Base-by-base conservation (phyloP, 2,797 vertebrate genomes). In the Bufotes viridis region DNA sequence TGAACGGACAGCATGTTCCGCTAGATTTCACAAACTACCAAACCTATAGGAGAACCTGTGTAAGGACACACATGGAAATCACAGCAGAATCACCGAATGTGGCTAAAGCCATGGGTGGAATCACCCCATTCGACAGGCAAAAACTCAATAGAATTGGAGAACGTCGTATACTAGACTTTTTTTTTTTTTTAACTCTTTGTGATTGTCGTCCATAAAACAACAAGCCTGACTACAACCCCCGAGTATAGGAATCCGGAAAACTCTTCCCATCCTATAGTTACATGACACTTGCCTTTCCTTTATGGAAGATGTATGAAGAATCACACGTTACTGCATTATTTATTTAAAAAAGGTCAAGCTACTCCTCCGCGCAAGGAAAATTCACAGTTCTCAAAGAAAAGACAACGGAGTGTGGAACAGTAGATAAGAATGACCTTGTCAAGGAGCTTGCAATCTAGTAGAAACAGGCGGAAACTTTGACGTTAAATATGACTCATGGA, bases 401-500 rank as follows among this genome's bases (percentile, higher is more conserved):
- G 29, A 49, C 29, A 81, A 63, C 58, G 3, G 13, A 49, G 34
- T n/a, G 18, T 65, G 29, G 57, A 61, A 20, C 81, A n/a, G 13
- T 29, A 84, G 81, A 70, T 72, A 70, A 70, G 81, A 53, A 72
- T 72, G 82, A 70, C 82, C 82, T 84, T 70, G 67, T 55, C 6
- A 58, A 84, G 82, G 51, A 84, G 51, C 65, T 84, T 58, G 53
- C 82, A 58, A 84, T 70, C 67, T 70, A 58, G 29, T 20, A 26
- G 82, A 84, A 58, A 57, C n/a, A 70, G 67, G 65, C 53, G 24
- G 65, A 15, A 14, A 81, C 57, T 81, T 61, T 7, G 34, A 61
- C 63, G 22, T 81, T 84, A 74, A 49, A 81, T 14, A 49, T 81
- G 58, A 81, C 58, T 81, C 78, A 81, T 81, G 78, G 11, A 70